Conservation (phyloP, 1,140 invertebrate species). For the Nasonia giraulti region DNA sequence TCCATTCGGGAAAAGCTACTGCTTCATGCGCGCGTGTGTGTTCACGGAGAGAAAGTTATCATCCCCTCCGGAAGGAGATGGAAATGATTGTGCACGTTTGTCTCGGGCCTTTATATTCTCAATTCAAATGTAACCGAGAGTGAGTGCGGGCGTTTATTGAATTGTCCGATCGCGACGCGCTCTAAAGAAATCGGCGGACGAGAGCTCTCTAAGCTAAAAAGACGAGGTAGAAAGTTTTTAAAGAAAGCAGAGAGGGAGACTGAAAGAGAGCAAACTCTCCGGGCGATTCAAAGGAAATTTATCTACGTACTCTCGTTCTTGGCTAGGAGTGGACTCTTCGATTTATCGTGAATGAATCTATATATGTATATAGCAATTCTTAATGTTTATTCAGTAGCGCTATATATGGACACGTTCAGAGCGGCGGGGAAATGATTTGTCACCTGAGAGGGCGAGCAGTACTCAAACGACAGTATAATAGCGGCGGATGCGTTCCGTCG, state of each 20-base stretch:
- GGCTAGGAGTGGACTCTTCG: too few species aligned
- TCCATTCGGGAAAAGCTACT: background rate
- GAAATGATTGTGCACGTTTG: background rate
- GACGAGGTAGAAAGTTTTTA: background rate
- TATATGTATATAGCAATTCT: background rate
- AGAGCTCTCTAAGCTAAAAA: background rate
- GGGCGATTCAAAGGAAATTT: too few species aligned
- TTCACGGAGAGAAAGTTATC: conserved; percentile 7
- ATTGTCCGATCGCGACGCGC: background rate
- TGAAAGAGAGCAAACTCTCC: too few species aligned
- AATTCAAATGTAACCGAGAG: conserved; percentile 21
- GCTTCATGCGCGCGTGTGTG: too few species aligned
- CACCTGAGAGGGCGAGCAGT: background rate
- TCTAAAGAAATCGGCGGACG: conserved; percentile 25
- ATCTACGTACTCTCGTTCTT: too few species aligned
- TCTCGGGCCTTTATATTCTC: background rate
- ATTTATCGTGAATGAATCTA: too few species aligned
- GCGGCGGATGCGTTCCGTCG: background rate
- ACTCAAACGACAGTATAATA: background rate
- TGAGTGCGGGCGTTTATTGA: conserved; percentile 16
- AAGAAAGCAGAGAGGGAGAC: conserved; percentile 7
- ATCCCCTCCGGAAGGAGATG: background rate
- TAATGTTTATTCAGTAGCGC: background rate
- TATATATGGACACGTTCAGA: background rate
- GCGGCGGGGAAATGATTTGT: background rate